Evolutionary conservation across 2,113 vertebrate genomes (phyloP).

Genomic region (Chlamydotis undulata): DNA sequence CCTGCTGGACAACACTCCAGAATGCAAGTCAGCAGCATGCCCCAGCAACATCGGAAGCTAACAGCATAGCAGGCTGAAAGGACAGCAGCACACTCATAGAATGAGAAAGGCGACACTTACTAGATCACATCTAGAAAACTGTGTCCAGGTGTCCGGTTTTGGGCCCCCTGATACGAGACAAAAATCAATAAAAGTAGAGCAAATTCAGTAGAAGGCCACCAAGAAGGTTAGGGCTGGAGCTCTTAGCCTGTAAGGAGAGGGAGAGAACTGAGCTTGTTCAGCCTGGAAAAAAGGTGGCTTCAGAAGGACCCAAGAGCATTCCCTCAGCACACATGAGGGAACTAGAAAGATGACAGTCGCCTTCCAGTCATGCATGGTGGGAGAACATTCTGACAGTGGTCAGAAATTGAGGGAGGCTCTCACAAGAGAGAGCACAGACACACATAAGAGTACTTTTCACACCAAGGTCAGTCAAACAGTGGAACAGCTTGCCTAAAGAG

Average conservation of each 20-base stretch:
- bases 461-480: too few species aligned
- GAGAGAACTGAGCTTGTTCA: neutral
- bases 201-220: neutral
- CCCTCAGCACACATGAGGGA: too few species aligned
- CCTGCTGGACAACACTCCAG: neutral
- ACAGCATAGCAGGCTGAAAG: neutral
- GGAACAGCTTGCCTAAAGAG: too few species aligned
- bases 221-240: neutral
- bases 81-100: accelerated
- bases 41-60: neutral
- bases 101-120: neutral
- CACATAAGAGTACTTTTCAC: too few species aligned
- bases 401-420: too few species aligned
- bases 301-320: neutral
- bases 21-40: neutral
- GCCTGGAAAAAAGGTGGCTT: neutral
- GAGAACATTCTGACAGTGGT: too few species aligned
- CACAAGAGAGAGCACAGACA: too few species aligned
- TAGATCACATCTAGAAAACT: neutral
- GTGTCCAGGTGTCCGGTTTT: accelerated
- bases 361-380: too few species aligned
- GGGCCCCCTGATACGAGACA: neutral
- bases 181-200: neutral
- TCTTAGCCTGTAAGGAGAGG: neutral
- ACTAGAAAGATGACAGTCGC: too few species aligned